Evolutionary conservation across 2,888 invertebrate genomes (phyloP).

Genomic region (Acholoe squamosa): DNA sequence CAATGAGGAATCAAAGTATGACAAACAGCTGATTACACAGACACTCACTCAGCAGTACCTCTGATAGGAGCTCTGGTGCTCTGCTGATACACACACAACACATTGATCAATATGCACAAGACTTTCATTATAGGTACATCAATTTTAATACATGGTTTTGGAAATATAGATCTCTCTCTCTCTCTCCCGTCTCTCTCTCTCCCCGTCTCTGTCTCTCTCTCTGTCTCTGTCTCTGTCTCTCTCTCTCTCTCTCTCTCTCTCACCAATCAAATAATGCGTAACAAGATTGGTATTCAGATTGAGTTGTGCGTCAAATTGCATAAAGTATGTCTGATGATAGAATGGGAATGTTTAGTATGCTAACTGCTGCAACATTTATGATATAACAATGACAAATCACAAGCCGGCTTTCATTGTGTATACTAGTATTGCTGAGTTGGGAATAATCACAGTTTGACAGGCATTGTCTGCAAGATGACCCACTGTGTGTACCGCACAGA

Average conservation of each 20-base stretch:
- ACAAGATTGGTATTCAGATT: not conserved
- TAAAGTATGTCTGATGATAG: not conserved
- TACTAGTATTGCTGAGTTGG: conserved; percentile 12
- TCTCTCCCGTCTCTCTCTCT: no score
- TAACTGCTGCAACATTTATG: not conserved
- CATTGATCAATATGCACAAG: no score
- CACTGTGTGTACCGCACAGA: not conserved
- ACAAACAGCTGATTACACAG: not conserved
- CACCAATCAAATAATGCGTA: not conserved
- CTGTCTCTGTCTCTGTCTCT: no score
- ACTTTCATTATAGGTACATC: not conserved
- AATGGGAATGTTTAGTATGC: not conserved
- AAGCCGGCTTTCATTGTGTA: not conserved
- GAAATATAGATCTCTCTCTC: no score
- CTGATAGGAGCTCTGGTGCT: not conserved
- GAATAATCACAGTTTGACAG: conserved; percentile 34
- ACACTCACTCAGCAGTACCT: not conserved
- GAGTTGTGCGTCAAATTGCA: not conserved
- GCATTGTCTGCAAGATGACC: not conserved
- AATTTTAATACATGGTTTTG: not conserved
- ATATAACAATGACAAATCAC: conserved; percentile 21
- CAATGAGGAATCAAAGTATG: not conserved
- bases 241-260: no score
- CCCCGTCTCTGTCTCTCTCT: no score
- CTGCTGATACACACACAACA: no score